These are phyloP conservation scores for Parnassius orleans DNA, from an alignment of 2,888 invertebrate genomes.

Conservation along the genomic window DNA sequence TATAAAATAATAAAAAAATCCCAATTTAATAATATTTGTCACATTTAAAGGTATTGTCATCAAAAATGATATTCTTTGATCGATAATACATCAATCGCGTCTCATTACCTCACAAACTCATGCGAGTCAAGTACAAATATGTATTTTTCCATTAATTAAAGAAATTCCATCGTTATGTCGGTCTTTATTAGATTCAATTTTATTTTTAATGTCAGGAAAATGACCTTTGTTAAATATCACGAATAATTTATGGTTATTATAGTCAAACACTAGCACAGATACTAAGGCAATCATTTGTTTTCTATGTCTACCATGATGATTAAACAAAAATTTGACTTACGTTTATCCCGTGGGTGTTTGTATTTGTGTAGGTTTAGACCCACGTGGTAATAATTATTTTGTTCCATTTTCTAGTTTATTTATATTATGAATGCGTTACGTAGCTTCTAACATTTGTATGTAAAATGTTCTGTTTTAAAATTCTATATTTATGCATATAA, in stretches of 20 bases:
- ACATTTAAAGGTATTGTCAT: too few species aligned
- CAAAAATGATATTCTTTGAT: conserved; percentile 33
- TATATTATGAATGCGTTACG: conserved; percentile 37
- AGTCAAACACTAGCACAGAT: conserved; percentile 51
- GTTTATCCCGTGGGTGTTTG: conserved; percentile 51
- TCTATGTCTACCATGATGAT: conserved; percentile 56
- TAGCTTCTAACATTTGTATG: conserved; percentile 49
- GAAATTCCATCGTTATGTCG: neutral
- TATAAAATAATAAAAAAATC: too few species aligned
- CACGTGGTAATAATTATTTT: conserved; percentile 62
- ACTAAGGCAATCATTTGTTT: conserved; percentile 61
- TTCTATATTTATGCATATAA: too few species aligned
- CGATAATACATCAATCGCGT: conserved; percentile 48
- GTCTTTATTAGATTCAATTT: conserved; percentile 11
- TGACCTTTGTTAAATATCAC: conserved; percentile 12
- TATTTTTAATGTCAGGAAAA: conserved; percentile 16
- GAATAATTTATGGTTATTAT: conserved; percentile 60
- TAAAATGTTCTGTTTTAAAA: conserved; percentile 42
- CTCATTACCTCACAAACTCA: conserved; percentile 46
- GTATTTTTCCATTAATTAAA: conserved; percentile 1
- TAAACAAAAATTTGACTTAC: conserved; percentile 61
- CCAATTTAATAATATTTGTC: too few species aligned
- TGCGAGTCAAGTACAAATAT: conserved; percentile 32
- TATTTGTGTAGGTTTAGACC: conserved; percentile 51
- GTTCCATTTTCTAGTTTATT: conserved; percentile 55